A percentile compares a stretch with the other conserved stretches of the same genome.
Evolutionary conservation across 2,888 invertebrate genomes (phyloP).

Genomic region (Drosophila fulvimacula): DNA sequence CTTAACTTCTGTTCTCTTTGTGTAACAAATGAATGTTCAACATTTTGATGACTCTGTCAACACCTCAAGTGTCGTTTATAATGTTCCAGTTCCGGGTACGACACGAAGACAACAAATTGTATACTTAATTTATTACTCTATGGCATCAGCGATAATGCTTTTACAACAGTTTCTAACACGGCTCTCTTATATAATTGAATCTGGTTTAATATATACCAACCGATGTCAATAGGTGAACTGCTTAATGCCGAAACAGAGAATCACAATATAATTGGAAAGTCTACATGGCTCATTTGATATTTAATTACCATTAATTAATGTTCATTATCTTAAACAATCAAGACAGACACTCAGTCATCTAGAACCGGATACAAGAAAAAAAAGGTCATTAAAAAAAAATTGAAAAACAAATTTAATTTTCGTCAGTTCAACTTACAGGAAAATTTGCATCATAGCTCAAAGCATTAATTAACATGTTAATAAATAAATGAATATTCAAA

Average conservation of each 20-base stretch:
- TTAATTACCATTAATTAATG: slow-evolving; percentile 14
- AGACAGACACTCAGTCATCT: slow-evolving; percentile 2
- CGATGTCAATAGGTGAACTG: neutral
- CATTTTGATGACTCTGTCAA: slow-evolving; percentile 8
- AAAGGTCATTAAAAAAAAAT: neutral
- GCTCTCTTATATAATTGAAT: neutral
- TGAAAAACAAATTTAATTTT: neutral
- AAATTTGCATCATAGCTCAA: slow-evolving; percentile 4
- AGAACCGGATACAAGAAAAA: neutral
- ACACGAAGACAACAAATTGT: neutral
- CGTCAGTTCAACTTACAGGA: neutral
- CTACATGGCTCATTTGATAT: neutral
- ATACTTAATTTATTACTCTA: slow-evolving; percentile 12
- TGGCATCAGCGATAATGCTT: neutral
- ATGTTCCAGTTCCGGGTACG: slow-evolving; percentile 13
- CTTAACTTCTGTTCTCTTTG: neutral
- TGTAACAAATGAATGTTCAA: slow-evolving; percentile 4
- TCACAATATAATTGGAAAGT: neutral
- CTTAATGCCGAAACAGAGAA: neutral
- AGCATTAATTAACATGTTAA: neutral
- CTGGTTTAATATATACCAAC: neutral
- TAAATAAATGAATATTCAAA: neutral
- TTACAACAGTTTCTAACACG: slow-evolving; percentile 5
- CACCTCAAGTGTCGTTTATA: neutral
- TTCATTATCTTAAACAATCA: slow-evolving; percentile 3